These are phyloP conservation scores for Folsomia candida DNA, from an alignment of 2,888 invertebrate species.

Conservation along the genomic window DNA sequence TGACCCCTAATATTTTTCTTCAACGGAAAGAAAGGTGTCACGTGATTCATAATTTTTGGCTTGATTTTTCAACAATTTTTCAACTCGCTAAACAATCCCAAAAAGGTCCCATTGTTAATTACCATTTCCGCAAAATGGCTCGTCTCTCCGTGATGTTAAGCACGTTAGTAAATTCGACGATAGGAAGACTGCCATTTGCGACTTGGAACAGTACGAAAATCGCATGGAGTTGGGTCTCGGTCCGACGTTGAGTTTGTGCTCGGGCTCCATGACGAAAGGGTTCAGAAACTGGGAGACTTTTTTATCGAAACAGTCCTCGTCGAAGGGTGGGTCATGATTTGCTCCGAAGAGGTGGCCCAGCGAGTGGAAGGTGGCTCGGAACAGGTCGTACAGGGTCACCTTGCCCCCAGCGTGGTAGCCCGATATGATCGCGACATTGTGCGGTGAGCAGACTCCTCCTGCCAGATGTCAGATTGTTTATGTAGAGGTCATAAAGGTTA, in stretches of 20 bases:
- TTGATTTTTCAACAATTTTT: neutral
- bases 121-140: conserved; percentile 44
- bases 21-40: too few species aligned
- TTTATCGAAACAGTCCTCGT: conserved; percentile 19
- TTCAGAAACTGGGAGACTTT: conserved; percentile 28
- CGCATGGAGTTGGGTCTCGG: conserved; percentile 36
- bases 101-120: too few species aligned
- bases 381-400: conserved; percentile 35
- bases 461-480: neutral
- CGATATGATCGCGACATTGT: conserved; percentile 35
- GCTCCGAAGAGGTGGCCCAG: conserved; percentile 42
- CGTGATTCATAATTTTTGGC: too few species aligned
- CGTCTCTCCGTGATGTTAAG: conserved; percentile 12
- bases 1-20: too few species aligned
- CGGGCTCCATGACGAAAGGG: conserved; percentile 35
- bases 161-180: conserved; percentile 24
- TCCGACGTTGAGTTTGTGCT: conserved; percentile 37
- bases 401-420: conserved; percentile 35
- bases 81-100: neutral
- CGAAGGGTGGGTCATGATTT: conserved; percentile 25
- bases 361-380: conserved; percentile 34
- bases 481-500: too few species aligned
- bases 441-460: conserved; percentile 3
- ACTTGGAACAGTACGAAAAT: conserved; percentile 39
- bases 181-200: conserved; percentile 32